Base-by-base conservation (phyloP, 2,888 invertebrate genomes). In the Fragum fragum region DNA sequence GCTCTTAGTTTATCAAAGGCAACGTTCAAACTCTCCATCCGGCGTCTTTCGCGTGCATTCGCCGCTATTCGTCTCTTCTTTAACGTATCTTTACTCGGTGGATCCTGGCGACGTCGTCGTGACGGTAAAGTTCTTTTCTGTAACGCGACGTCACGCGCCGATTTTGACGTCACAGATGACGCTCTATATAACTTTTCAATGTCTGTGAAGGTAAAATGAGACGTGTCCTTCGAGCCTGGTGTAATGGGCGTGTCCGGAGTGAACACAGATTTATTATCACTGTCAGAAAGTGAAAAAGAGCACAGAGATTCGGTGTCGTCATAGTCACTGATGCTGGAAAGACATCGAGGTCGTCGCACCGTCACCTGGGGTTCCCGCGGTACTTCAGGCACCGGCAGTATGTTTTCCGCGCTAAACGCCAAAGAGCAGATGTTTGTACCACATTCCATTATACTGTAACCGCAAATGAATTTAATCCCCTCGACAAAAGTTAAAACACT, bases 21-120 rank as follows among this genome's bases (percentile, higher is more conserved):
- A 91, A 97, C 97, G 94, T 99, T 99, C 81, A 99, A 95, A 93
- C 97, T 98, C 95, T 98, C 97, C 99, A 99, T 99, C 26, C 99
- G 95, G 69, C 98, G 95, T 73, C 99, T 95, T 94, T 99, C 99
- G 1, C 99, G 95, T 0, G 98, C 98, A 92, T 99, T 99, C 0
- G 99, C 99, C 0, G 98, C 98, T 61, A 98, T 94, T 57, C 99
- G 96, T 63, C 99, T 96, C 68, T 88, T 91, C 74, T 88, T 88
- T 69, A 90, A 79, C 0, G 90, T 76, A 73, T 92, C 91, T 75
- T 73, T 88, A 18, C 81, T 85, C 5, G 88, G 85, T 11, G 86
- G 80, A n/a, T 79, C 76, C 42, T 83, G 83, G 61, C 83, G 79
- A 21, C 88, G 66, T 26, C 87, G 73, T 68, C 87, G 80, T 9